A percentile compares a stretch with the other conserved stretches of the same genome.
Conservation (phyloP, 2,797 vertebrate genomes). For the Melanotaenia trifasciata region DNA sequence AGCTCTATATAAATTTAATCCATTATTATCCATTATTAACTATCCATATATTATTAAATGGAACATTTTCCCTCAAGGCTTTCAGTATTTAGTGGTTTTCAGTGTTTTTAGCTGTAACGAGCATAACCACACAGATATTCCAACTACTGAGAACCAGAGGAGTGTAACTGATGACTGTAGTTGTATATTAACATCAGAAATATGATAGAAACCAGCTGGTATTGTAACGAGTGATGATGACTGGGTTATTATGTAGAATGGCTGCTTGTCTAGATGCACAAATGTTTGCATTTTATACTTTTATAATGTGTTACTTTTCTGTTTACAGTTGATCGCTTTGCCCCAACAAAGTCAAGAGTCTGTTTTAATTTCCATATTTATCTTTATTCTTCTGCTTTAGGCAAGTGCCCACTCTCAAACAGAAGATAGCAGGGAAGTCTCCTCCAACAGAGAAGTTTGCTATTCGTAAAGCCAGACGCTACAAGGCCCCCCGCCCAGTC, state of each 20-base stretch:
- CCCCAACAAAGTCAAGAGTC: too few species aligned
- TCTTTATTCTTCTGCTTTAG: slow-evolving; percentile 56
- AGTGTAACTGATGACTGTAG: too few species aligned
- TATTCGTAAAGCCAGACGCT: slow-evolving; percentile 88
- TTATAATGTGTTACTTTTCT: background rate
- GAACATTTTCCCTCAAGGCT: too few species aligned
- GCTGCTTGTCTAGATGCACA: background rate
- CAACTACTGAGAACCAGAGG: background rate
- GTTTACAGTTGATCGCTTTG: background rate
- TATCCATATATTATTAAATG: too few species aligned
- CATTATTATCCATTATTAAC: too few species aligned
- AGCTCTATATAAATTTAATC: too few species aligned
- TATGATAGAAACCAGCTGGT: too few species aligned
- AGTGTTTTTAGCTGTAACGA: background rate
- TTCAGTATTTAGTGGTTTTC: background rate
- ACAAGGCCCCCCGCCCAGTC: slow-evolving; percentile 74
- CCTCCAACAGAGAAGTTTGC: slow-evolving; percentile 91
- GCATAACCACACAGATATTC: background rate
- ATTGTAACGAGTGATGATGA: too few species aligned
- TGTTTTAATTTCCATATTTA: background rate
- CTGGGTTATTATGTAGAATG: background rate
- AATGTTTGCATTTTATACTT: background rate
- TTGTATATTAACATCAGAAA: too few species aligned
- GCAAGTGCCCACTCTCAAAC: slow-evolving; percentile 85
- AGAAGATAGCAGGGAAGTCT: slow-evolving; percentile 91